A percentile compares a stretch with the other conserved stretches of the same genome.
Evolutionary conservation across 2,888 invertebrate species (phyloP).

Genomic region (Lithosia quadra): DNA sequence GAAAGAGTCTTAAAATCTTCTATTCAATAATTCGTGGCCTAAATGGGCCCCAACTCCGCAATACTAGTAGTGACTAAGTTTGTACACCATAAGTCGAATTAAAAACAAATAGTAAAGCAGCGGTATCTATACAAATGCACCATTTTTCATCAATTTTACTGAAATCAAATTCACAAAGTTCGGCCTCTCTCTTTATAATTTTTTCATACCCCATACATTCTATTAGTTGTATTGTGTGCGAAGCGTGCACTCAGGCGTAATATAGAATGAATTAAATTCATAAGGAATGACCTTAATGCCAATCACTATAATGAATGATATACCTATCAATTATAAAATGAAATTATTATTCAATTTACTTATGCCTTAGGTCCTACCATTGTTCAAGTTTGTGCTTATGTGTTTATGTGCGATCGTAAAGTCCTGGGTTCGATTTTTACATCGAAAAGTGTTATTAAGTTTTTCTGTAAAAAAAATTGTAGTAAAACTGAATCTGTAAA

Average conservation of each 20-base stretch:
- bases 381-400: background rate
- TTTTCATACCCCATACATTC: background rate
- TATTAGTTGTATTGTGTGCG: background rate
- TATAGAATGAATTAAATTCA: slow-evolving; percentile 5
- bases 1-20: too few species aligned
- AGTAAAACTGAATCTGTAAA: too few species aligned
- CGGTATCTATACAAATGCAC: background rate
- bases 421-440: background rate
- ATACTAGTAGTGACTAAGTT: background rate
- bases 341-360: slow-evolving; percentile 5
- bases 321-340: slow-evolving; percentile 5
- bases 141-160: too few species aligned
- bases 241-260: background rate
- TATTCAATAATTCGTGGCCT: too few species aligned
- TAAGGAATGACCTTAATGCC: background rate
- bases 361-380: background rate
- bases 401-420: background rate
- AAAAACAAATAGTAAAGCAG: background rate
- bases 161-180: background rate
- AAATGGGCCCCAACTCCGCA: too few species aligned
- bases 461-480: too few species aligned
- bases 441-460: too few species aligned
- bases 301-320: slow-evolving; percentile 1
- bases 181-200: too few species aligned
- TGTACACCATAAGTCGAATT: background rate